Conservation (phyloP, 2,113 vertebrate genomes). For the Macrotus californicus region DNA sequence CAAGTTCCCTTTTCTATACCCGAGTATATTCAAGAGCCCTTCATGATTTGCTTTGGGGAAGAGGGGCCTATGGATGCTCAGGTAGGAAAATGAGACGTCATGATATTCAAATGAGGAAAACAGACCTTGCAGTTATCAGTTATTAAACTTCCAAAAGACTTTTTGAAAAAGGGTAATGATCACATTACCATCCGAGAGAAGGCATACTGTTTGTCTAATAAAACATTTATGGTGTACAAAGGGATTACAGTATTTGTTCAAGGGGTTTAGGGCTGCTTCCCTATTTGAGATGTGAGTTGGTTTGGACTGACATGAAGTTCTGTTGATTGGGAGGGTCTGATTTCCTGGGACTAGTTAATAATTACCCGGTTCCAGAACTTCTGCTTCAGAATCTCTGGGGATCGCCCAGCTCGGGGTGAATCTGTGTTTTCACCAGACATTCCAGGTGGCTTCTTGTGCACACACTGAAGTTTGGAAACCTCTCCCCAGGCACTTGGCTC, state of each 20-base stretch:
- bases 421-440: background rate
- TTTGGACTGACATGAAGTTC: background rate
- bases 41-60: background rate
- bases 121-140: background rate
- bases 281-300: background rate
- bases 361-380: background rate
- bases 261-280: background rate
- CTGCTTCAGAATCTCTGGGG: background rate
- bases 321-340: background rate
- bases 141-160: constrained; percentile 19
- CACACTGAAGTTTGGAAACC: background rate
- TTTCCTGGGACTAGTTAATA: background rate
- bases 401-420: background rate
- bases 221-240: background rate
- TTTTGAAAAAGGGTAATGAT: background rate
- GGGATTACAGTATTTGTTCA: background rate
- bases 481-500: background rate
- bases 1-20: background rate
- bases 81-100: background rate
- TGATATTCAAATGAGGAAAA: constrained; percentile 13
- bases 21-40: background rate
- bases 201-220: background rate
- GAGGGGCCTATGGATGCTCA: background rate
- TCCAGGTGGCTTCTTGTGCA: background rate
- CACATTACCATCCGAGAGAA: background rate